Conservation (phyloP, 2,888 invertebrate genomes). For the Stenodera caucasica region DNA sequence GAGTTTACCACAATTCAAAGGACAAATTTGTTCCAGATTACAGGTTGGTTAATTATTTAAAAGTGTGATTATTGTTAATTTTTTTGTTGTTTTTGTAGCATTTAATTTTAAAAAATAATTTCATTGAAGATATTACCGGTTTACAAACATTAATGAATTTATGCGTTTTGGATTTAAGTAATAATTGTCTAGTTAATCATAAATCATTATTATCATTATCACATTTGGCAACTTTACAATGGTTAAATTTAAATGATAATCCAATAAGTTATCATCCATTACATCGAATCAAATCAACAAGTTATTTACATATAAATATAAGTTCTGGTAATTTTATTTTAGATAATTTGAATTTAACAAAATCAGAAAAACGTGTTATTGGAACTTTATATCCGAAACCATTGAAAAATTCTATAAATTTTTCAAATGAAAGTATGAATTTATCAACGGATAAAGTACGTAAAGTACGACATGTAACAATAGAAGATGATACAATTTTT, state of each 20-base stretch:
- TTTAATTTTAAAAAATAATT: conserved; percentile 66
- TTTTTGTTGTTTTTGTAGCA: conserved; percentile 55
- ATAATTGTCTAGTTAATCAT: conserved; percentile 66
- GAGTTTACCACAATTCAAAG: conserved; percentile 61
- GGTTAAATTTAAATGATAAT: conserved; percentile 63
- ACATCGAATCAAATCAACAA: conserved; percentile 60
- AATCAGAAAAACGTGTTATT: conserved; percentile 58
- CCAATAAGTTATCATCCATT: conserved; percentile 65
- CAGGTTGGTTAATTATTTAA: conserved; percentile 39
- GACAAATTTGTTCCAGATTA: conserved; percentile 58
- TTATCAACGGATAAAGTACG: conserved; percentile 36
- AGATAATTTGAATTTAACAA: conserved; percentile 59
- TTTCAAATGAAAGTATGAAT: conserved; percentile 18
- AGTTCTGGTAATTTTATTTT: conserved; percentile 59
- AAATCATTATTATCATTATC: conserved; percentile 60
- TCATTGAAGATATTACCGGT: conserved; percentile 63
- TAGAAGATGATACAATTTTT: conserved; percentile 50
- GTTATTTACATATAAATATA: conserved; percentile 62
- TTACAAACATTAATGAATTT: conserved; percentile 60
- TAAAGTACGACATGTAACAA: conserved; percentile 54
- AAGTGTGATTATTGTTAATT: background rate
- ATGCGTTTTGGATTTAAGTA: conserved; percentile 64
- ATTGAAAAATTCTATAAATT: conserved; percentile 10
- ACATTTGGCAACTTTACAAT: conserved; percentile 59
- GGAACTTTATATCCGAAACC: conserved; percentile 52